phyloP scores from a whole-genome alignment of 2,113 vertebrate genomes.

The Lampris incognitus region DNA sequence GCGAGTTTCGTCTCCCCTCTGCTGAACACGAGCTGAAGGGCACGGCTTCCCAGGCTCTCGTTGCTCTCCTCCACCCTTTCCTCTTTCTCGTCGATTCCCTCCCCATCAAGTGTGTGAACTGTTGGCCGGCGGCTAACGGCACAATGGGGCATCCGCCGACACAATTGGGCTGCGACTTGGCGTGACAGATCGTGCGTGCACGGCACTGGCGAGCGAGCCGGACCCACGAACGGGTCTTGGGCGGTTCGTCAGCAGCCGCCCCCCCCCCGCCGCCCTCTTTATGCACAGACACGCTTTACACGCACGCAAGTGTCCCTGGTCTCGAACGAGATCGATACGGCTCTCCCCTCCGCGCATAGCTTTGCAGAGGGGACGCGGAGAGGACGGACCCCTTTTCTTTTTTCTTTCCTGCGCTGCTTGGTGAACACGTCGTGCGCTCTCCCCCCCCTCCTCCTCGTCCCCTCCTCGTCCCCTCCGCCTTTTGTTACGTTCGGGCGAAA shows the following conservation, averaged over 20 bases:
- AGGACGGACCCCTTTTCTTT: background rate
- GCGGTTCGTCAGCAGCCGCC: no score
- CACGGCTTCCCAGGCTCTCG: conserved; percentile 12
- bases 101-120: background rate
- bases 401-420: background rate
- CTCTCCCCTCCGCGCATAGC: background rate
- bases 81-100: background rate
- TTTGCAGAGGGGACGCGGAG: conserved; percentile 3
- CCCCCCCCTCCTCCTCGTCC: background rate
- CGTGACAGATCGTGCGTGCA: background rate
- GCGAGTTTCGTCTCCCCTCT: background rate
- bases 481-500: conserved; percentile 20
- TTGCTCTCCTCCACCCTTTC: background rate
- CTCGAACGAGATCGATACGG: conserved; percentile 34
- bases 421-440: conserved; percentile 16
- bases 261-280: background rate
- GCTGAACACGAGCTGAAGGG: conserved; percentile 22
- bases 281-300: conserved; percentile 59
- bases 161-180: conserved; percentile 18
- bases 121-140: background rate
- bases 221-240: no score
- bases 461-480: conserved; percentile 7
- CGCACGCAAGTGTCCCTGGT: conserved; percentile 19
- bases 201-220: no score
- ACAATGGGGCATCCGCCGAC: conserved; percentile 27